Evolutionary conservation across 2,797 vertebrate genomes (phyloP), one percentile per base, ranked within the genome.

Genomic region (Vultur gryphus): DNA sequence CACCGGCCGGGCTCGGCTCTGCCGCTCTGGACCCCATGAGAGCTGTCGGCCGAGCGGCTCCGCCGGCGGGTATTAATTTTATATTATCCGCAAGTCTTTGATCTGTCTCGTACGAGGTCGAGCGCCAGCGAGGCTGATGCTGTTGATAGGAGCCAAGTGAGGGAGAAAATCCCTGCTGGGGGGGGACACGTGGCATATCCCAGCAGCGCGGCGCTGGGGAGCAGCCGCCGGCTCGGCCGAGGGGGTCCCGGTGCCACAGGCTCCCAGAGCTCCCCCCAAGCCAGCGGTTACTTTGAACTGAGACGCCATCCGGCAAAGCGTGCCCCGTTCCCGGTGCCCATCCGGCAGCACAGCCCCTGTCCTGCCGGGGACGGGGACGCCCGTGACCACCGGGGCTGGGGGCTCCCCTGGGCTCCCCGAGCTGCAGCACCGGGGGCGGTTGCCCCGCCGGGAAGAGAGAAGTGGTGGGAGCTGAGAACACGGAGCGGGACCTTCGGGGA

Each of bases 391-490:
- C 26, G 26, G 41, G 21, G 23, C 8, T 7, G 26, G 49, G 43
- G 28, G 33, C 13, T 54, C 20, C 29, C 23, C 62, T 35, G 57
- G 37, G 37, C 14, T 43, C 31, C 70, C 39, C 2, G 7, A 65
- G 16, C 15, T 6, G 5, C 5, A 5, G 37, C 29, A 23, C 43
- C 1, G 7, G 37, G 39, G 9, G 19, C 2, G 5, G 59, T 25
- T 0, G 0, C 44, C 37, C 23, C 2, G 0, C 5, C 7, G 20
- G 46, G 67, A 43, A 28, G 39, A 71, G 39, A 33, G 41, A 52
- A 65, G 9, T 2, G 19, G 15, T 33, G 58, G 51, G 41, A 84
- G 48, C 16, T 0, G 0, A 71, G 66, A 35, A 43, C 8, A 3
- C 13, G 1, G 28, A 17, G 31, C 14, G 3, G 39, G 44, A 70